Conservation (phyloP, 1,140 invertebrate genomes). For the Brachionus sp. region DNA sequence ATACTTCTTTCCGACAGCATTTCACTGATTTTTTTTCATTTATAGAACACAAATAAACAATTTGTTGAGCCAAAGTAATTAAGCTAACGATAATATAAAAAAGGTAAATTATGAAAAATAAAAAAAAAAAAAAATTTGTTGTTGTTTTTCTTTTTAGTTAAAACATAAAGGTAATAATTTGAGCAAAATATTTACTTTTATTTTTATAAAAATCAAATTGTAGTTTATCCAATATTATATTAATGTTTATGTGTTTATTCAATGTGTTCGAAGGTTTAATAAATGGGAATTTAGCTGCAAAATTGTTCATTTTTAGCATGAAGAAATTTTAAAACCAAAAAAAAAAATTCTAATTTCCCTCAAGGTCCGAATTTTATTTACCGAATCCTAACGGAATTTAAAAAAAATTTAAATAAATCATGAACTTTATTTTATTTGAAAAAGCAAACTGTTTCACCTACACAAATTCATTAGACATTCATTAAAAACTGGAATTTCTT, state of each 20-base stretch:
- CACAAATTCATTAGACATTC: no score
- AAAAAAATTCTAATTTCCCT: not conserved
- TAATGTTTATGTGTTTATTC: not conserved
- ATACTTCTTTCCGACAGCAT: not conserved
- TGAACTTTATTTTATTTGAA: no score
- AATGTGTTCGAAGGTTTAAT: not conserved
- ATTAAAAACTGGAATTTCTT: no score
- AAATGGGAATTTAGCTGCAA: not conserved
- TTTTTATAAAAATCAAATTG: not conserved
- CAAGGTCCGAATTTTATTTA: no score
- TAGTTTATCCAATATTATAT: not conserved
- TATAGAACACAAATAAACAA: not conserved
- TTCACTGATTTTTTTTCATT: not conserved
- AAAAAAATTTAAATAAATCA: not conserved
- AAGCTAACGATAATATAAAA: not conserved
- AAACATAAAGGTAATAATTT: not conserved
- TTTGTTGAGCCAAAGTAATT: not conserved
- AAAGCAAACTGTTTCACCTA: not conserved
- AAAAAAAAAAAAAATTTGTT: not conserved
- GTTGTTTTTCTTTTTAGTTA: not conserved
- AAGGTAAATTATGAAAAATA: constrained; percentile 4
- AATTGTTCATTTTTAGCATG: not conserved
- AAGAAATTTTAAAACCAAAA: not conserved
- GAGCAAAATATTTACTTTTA: not conserved
- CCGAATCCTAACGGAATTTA: no score